Percentiles rank a stretch among this genome's conserved stretches.
These are phyloP conservation scores for Potamarius usumacintae DNA, from an alignment of 2,113 vertebrate genomes.

Conservation along the genomic window DNA sequence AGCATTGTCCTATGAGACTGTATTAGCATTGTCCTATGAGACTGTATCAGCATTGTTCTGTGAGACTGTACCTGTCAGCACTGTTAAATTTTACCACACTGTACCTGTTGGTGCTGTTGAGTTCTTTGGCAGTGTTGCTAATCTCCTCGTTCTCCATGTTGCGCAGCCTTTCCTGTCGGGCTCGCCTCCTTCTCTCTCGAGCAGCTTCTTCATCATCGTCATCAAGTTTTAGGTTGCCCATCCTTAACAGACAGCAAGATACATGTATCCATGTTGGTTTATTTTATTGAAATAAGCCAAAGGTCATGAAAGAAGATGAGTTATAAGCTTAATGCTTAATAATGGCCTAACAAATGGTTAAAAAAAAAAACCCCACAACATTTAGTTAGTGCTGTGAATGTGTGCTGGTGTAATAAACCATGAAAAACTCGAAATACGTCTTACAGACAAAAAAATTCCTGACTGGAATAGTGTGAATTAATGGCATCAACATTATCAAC, in stretches of 20 bases:
- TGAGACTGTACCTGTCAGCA: too few species aligned
- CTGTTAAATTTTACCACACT: background rate
- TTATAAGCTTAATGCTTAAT: background rate
- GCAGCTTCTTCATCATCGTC: constrained; percentile 90
- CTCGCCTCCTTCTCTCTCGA: constrained; percentile 84
- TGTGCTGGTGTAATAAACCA: background rate
- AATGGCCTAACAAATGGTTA: background rate
- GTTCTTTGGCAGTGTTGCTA: constrained; percentile 67
- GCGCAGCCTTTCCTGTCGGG: constrained; percentile 89
- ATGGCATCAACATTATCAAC: background rate
- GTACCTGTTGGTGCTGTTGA: constrained; percentile 83
- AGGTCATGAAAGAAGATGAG: background rate
- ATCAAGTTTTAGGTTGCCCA: constrained; percentile 72
- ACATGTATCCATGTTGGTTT: background rate
- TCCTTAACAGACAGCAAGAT: constrained; percentile 66
- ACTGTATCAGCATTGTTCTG: too few species aligned
- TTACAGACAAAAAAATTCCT: background rate
- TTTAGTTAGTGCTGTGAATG: background rate
- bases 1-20: too few species aligned
- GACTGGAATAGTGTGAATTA: background rate
- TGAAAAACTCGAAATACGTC: too few species aligned
- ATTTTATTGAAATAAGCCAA: background rate
- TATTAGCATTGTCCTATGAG: too few species aligned
- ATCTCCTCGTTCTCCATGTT: constrained; percentile 77
- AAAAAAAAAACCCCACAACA: background rate